Percentiles rank a stretch among this genome's conserved stretches.
Conservation (phyloP, 1,140 invertebrate genomes). For the Monochamus saltuarius region DNA sequence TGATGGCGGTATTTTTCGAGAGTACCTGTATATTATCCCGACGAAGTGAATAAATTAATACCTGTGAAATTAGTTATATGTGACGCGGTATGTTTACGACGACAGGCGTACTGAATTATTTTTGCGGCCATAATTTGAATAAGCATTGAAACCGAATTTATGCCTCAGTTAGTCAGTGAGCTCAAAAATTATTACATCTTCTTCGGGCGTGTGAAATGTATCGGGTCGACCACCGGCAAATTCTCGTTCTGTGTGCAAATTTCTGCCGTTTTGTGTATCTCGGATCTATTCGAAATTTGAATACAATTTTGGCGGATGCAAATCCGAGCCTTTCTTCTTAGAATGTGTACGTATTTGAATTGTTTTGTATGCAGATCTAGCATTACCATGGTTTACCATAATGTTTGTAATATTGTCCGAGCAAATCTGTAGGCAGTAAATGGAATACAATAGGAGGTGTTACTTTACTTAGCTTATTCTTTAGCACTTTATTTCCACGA, state of each 20-base stretch:
- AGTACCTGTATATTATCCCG: no score
- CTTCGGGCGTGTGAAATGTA: slow-evolving; percentile 24
- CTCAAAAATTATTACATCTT: slow-evolving; percentile 27
- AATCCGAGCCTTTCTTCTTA: slow-evolving; percentile 27
- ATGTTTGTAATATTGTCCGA: slow-evolving; percentile 34
- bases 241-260: slow-evolving; percentile 41
- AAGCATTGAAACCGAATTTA: slow-evolving; percentile 13
- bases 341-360: slow-evolving; percentile 32
- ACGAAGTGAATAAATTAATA: slow-evolving; percentile 8
- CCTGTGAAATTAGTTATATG: slow-evolving; percentile 22
- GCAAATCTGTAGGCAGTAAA: slow-evolving; percentile 19
- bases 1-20: no score
- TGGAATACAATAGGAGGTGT: slow-evolving; percentile 35
- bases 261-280: slow-evolving; percentile 33
- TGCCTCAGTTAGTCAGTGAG: background rate
- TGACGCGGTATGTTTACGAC: slow-evolving; percentile 12
- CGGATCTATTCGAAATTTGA: slow-evolving; percentile 38
- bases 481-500: slow-evolving; percentile 23
- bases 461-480: slow-evolving; percentile 27
- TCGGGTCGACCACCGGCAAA: slow-evolving; percentile 14
- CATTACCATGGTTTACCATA: slow-evolving; percentile 39
- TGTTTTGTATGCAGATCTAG: slow-evolving; percentile 35
- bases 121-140: slow-evolving; percentile 8
- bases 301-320: slow-evolving; percentile 43
- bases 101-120: background rate